Percentiles rank a stretch among this genome's conserved stretches.
Conservation (phyloP, 1,140 invertebrate genomes). For the Brachionus plicatilis region DNA sequence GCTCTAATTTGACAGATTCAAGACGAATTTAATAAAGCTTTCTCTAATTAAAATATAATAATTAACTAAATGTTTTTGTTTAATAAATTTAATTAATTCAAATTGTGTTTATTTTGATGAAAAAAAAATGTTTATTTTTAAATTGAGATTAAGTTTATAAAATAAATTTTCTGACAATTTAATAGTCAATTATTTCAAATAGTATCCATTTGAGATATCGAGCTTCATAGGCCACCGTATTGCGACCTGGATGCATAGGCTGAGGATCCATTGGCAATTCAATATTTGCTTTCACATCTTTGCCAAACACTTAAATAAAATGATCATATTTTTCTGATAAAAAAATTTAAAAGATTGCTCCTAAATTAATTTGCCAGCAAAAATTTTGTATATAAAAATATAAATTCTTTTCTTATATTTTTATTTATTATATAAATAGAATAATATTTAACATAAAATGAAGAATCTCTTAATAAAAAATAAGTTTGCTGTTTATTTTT, state of each 20-base stretch:
- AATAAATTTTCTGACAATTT: background rate
- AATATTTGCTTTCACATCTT: constrained; percentile 73
- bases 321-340: too few species aligned
- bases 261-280: constrained; percentile 73
- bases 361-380: too few species aligned
- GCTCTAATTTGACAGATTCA: background rate
- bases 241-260: constrained; percentile 69
- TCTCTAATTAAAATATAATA: background rate
- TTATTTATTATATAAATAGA: too few species aligned
- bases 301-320: constrained; percentile 66
- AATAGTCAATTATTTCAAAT: constrained; percentile 57
- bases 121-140: background rate
- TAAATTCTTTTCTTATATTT: too few species aligned
- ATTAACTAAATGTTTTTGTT: background rate
- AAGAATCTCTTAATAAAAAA: too few species aligned
- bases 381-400: too few species aligned
- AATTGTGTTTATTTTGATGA: background rate
- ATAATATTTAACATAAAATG: too few species aligned
- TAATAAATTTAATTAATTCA: background rate
- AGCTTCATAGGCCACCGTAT: constrained; percentile 87
- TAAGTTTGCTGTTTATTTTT: too few species aligned
- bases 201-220: constrained; percentile 76
- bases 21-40: background rate
- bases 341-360: too few species aligned
- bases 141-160: background rate